Percentiles rank a stretch among this genome's conserved stretches.
phyloP scores from a whole-genome alignment of 2,888 invertebrate genomes.

The Parapristionchus giblindavisi region DNA sequence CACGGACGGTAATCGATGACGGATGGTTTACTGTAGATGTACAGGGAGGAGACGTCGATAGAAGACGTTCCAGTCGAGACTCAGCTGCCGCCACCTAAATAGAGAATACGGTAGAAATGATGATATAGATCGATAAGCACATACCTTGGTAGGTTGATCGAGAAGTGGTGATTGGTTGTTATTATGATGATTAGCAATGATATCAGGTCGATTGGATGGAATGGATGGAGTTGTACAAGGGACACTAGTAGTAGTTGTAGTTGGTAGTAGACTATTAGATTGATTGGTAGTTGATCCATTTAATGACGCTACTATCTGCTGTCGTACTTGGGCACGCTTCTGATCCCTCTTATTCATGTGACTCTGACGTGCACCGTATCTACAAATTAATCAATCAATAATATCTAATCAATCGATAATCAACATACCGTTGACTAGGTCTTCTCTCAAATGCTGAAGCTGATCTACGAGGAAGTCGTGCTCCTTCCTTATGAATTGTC shows the following conservation, averaged over 20 bases:
- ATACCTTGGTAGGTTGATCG: slow-evolving; percentile 1
- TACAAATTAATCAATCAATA: slow-evolving; percentile 9
- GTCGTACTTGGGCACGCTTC: slow-evolving; percentile 24
- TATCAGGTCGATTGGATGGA: background rate
- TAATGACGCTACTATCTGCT: slow-evolving; percentile 34
- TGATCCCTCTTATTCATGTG: slow-evolving; percentile 37
- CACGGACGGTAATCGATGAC: too few species aligned
- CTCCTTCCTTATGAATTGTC: slow-evolving; percentile 67
- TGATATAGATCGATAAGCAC: too few species aligned
- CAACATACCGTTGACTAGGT: slow-evolving; percentile 87
- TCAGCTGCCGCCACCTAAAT: slow-evolving; percentile 35
- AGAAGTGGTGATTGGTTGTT: too few species aligned
- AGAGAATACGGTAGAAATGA: background rate
- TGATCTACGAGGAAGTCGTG: slow-evolving; percentile 78
- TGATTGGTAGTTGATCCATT: slow-evolving; percentile 3
- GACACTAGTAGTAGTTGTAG: background rate
- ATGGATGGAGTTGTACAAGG: slow-evolving; percentile 10
- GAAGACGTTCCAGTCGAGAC: slow-evolving; percentile 37
- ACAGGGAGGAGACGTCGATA: slow-evolving; percentile 24
- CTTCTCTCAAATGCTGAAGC: slow-evolving; percentile 95
- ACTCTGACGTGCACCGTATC: slow-evolving; percentile 39
- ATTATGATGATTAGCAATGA: too few species aligned
- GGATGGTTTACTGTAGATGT: too few species aligned
- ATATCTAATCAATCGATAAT: slow-evolving; percentile 19
- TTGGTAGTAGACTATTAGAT: too few species aligned